These are phyloP conservation scores for Eunapius fragilis DNA, from an alignment of 37 sponge, comb jelly and placozoan genomes.

Conservation along the genomic window DNA sequence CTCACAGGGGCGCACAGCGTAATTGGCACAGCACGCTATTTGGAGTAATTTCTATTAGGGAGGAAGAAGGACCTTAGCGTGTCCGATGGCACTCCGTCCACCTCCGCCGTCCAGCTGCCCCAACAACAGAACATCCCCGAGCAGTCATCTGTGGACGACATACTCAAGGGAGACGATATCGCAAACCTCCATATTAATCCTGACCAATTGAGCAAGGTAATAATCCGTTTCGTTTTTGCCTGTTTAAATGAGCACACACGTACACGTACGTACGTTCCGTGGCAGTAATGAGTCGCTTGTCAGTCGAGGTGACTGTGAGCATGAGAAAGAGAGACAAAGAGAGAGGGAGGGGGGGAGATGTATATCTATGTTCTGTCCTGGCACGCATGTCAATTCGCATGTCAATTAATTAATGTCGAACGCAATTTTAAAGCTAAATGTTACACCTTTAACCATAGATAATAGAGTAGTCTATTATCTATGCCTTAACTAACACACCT, in stretches of 20 bases:
- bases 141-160: slow-evolving; percentile 29
- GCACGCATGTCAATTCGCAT: no score
- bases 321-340: no score
- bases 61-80: background rate
- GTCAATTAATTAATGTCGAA: no score
- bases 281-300: no score
- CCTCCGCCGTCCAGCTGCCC: background rate
- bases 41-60: background rate
- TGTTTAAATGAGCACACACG: background rate
- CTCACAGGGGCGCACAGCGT: background rate
- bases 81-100: background rate
- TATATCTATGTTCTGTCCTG: no score
- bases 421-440: no score
- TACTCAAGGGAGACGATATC: slow-evolving; percentile 42
- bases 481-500: background rate
- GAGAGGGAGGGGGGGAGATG: no score
- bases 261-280: no score
- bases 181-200: slow-evolving; percentile 32
- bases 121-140: background rate
- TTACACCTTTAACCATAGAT: no score
- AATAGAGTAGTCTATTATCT: no score
- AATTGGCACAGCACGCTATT: no score
- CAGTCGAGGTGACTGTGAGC: no score
- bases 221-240: background rate
- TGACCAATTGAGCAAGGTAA: slow-evolving; percentile 38